phyloP scores from a whole-genome alignment of 2,113 vertebrate species.

The Mola mola region DNA sequence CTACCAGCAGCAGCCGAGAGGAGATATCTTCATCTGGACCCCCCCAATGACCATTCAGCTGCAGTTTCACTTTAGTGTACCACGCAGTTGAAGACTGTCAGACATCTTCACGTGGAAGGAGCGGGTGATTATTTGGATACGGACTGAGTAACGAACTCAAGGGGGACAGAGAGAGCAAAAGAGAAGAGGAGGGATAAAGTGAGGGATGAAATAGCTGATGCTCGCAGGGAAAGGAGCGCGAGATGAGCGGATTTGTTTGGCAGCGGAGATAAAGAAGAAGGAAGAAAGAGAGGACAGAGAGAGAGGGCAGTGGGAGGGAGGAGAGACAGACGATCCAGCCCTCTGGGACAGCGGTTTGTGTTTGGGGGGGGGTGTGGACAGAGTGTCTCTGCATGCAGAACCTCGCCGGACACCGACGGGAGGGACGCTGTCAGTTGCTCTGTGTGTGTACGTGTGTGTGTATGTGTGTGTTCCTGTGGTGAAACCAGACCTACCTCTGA shows the following conservation, averaged over 20 bases:
- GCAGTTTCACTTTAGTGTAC: neutral
- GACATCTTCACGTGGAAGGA: conserved; percentile 31
- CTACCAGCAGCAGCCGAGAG: neutral
- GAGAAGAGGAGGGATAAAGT: neutral
- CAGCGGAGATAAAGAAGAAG: conserved; percentile 24
- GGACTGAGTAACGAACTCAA: conserved; percentile 15
- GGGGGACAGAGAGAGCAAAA: conserved; percentile 24
- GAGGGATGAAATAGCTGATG: conserved; percentile 7
- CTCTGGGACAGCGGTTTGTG: conserved; percentile 58
- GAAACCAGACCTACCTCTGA: conserved; percentile 72
- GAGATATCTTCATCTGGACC: conserved; percentile 26
- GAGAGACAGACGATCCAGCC: conserved; percentile 63
- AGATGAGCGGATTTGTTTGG: conserved; percentile 53
- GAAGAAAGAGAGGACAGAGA: conserved; percentile 15
- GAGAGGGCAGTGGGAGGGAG: conserved; percentile 61
- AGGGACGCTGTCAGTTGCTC: conserved; percentile 64
- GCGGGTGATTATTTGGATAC: conserved; percentile 7
- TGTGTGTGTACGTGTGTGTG: conserved; percentile 4
- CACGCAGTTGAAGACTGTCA: conserved; percentile 3
- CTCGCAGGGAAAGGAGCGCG: conserved; percentile 15
- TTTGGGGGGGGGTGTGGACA: conserved; percentile 74
- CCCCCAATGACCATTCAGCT: neutral
- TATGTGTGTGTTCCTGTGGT: conserved; percentile 46
- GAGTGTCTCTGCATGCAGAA: conserved; percentile 70
- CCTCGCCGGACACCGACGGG: conserved; percentile 62